A percentile compares a stretch with the other conserved stretches of the same genome.
Evolutionary conservation across 2,888 invertebrate genomes (phyloP).

Genomic region (Nomada goodeniana): DNA sequence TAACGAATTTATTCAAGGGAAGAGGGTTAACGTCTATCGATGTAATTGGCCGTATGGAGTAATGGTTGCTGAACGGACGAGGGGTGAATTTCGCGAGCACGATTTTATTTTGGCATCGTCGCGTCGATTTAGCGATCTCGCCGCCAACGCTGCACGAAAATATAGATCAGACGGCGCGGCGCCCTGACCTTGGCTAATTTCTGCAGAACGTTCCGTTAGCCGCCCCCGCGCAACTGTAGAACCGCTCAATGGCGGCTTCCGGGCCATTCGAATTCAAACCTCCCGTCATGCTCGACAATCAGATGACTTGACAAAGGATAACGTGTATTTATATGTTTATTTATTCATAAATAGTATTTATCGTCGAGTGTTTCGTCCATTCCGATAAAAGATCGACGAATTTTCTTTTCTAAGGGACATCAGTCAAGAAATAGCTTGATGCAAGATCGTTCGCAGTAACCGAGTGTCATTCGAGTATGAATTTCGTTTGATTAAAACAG

Average conservation of each 20-base stretch:
- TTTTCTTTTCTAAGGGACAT: background rate
- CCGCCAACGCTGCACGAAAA: conserved; percentile 23
- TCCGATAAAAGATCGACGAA: background rate
- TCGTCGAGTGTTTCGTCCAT: too few species aligned
- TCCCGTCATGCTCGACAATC: background rate
- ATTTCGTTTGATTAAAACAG: background rate
- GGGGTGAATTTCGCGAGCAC: too few species aligned
- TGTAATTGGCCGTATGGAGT: too few species aligned
- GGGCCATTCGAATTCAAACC: background rate
- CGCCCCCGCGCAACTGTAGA: background rate
- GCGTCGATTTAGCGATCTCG: conserved; percentile 20
- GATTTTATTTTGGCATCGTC: background rate
- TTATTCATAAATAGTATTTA: too few species aligned
- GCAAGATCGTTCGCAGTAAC: background rate
- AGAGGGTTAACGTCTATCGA: too few species aligned
- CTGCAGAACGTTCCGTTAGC: conserved; percentile 35
- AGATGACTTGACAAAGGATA: background rate
- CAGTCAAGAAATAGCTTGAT: background rate
- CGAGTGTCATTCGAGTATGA: background rate
- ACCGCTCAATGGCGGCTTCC: background rate
- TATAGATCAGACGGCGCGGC: conserved; percentile 29
- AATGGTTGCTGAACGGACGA: too few species aligned
- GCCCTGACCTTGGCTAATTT: conserved; percentile 63
- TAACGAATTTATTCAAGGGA: too few species aligned
- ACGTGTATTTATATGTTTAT: too few species aligned